Evolutionary conservation across 2,113 vertebrate species (phyloP).

Genomic region (Larimichthys crocea): DNA sequence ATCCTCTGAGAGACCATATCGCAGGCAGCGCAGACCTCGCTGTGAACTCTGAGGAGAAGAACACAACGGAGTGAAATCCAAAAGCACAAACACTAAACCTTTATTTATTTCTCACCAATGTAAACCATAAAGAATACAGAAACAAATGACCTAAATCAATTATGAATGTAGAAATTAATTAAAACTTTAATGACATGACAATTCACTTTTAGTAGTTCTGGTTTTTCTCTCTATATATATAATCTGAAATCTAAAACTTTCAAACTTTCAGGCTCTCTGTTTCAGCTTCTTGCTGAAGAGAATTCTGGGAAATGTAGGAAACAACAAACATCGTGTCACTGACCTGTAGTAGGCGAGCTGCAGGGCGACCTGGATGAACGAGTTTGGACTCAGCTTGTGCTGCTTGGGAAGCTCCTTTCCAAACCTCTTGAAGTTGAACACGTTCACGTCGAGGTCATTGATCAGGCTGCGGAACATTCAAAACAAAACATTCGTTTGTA

Average conservation of each 20-base stretch:
- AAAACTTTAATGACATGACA: too few species aligned
- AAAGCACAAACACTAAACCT: too few species aligned
- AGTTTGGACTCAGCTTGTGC: conserved; percentile 84
- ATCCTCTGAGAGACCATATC: conserved; percentile 86
- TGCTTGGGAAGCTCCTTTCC: conserved; percentile 86
- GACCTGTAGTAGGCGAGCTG: conserved; percentile 89
- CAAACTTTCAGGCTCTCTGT: too few species aligned
- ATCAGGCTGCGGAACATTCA: conserved; percentile 80
- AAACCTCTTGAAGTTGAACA: conserved; percentile 87
- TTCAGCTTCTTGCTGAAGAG: too few species aligned
- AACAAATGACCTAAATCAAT: background rate
- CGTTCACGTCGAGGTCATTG: conserved; percentile 88
- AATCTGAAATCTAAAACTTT: too few species aligned
- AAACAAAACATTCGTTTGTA: background rate
- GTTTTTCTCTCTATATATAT: too few species aligned
- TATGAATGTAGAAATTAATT: too few species aligned
- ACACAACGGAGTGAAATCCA: background rate
- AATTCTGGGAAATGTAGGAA: too few species aligned
- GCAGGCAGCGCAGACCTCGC: conserved; percentile 82
- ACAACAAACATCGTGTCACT: too few species aligned
- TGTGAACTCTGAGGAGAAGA: conserved; percentile 79
- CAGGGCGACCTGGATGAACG: conserved; percentile 87
- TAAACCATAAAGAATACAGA: background rate
- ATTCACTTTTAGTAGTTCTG: too few species aligned
- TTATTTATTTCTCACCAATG: background rate